Evolutionary conservation across 2,113 vertebrate species (phyloP).

Genomic region (Kryptolebias marmoratus): DNA sequence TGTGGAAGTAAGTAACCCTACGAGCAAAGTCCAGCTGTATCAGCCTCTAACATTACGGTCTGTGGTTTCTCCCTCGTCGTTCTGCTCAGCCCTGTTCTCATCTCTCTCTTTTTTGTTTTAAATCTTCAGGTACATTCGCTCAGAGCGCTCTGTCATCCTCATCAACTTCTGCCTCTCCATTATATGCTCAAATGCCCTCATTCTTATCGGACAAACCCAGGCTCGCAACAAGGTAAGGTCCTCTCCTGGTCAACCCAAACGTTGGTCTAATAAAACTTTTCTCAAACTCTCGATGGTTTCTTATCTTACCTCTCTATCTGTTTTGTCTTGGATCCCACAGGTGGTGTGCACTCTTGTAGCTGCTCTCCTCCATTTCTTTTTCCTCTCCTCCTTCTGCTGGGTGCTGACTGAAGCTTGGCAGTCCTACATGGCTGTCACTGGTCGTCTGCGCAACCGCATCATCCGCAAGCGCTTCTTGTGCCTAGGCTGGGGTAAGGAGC

Average conservation of each 20-base stretch:
- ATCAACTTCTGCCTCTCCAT: constrained; percentile 99
- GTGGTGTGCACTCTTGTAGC: constrained; percentile 94
- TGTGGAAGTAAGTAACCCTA: constrained; percentile 91
- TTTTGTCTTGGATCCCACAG: constrained; percentile 74
- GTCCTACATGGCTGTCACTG: constrained; percentile 99
- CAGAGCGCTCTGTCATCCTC: constrained; percentile 96
- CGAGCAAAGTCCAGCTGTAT: background rate
- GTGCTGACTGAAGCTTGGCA: constrained; percentile 99
- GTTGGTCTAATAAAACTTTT: constrained; percentile 9
- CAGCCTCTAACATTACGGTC: background rate
- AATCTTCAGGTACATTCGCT: constrained; percentile 92
- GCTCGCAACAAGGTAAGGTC: constrained; percentile 92
- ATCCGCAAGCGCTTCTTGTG: constrained; percentile 99
- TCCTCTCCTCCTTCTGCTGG: constrained; percentile 99
- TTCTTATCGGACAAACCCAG: constrained; percentile 96
- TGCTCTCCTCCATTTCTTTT: constrained; percentile 92
- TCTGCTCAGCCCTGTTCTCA: constrained; percentile 8
- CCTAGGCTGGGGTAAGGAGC: constrained; percentile 95
- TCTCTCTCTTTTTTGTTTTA: background rate
- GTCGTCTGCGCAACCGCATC: constrained; percentile 95
- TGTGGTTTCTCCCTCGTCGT: constrained; percentile 11
- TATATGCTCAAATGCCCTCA: constrained; percentile 97
- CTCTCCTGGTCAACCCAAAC: background rate
- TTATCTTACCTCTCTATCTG: constrained; percentile 19
- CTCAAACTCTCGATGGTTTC: constrained; percentile 24